These are phyloP conservation scores for Tachypleus tridentatus DNA, from an alignment of 1,140 invertebrate species.

Conservation along the genomic window DNA sequence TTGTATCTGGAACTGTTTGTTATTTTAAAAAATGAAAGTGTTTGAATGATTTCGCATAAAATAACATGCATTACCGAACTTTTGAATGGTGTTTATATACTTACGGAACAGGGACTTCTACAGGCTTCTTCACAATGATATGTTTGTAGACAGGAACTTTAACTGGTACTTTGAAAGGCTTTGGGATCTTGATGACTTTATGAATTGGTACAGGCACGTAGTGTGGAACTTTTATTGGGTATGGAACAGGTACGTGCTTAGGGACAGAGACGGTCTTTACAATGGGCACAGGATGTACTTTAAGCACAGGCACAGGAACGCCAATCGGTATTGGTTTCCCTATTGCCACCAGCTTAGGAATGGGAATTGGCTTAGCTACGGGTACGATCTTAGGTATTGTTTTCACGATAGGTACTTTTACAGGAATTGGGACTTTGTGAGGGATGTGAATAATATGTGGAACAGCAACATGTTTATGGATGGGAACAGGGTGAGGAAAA, in stretches of 20 bases:
- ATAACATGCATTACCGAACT: too few species aligned
- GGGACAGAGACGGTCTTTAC: constrained; percentile 25
- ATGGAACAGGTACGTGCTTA: constrained; percentile 20
- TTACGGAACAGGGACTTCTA: constrained; percentile 29
- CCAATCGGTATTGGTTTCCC: constrained; percentile 25
- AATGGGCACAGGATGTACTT: constrained; percentile 26
- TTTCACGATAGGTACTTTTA: constrained; percentile 25
- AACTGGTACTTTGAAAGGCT: constrained; percentile 26
- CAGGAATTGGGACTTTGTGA: constrained; percentile 25
- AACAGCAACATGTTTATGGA: constrained; percentile 24
- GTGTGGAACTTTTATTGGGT: constrained; percentile 27
- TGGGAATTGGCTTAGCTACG: constrained; percentile 26
- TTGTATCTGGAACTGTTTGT: too few species aligned
- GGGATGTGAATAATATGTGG: constrained; percentile 26
- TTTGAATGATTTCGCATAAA: too few species aligned
- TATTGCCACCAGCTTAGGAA: constrained; percentile 27
- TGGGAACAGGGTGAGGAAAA: constrained; percentile 27
- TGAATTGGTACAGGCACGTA: constrained; percentile 27
- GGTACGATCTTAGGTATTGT: constrained; percentile 25
- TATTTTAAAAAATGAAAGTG: too few species aligned
- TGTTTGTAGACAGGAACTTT: constrained; percentile 29
- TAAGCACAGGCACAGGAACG: constrained; percentile 27
- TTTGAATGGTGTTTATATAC: constrained; percentile 5
- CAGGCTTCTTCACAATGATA: constrained; percentile 28
- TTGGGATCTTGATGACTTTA: constrained; percentile 27